Percentiles rank a stretch among this genome's conserved stretches.
Evolutionary conservation across 2,888 invertebrate genomes (phyloP).

Genomic region (Euphydryas editha): DNA sequence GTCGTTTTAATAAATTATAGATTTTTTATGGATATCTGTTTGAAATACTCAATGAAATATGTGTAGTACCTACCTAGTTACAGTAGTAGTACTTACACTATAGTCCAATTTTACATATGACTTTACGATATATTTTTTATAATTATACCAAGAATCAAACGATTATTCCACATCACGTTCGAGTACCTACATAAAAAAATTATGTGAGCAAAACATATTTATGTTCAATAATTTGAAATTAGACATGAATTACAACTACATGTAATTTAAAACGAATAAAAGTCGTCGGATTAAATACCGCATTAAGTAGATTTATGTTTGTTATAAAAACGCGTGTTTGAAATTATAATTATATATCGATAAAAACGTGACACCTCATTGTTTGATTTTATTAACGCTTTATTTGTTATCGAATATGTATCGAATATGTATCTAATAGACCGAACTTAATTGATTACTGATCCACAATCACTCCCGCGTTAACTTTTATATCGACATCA

Average conservation of each 20-base stretch:
- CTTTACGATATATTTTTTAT: too few relatives aligned
- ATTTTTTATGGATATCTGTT: not conserved
- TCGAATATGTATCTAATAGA: constrained; percentile 11
- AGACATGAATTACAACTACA: constrained; percentile 3
- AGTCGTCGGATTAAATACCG: not conserved
- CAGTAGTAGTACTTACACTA: too few relatives aligned
- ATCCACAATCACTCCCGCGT: constrained; percentile 17
- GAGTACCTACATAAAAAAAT: not conserved
- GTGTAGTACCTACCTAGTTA: not conserved
- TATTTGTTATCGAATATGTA: constrained; percentile 26
- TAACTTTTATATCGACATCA: constrained; percentile 8
- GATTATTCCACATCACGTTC: too few relatives aligned
- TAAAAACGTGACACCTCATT: constrained; percentile 24
- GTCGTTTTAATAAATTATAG: constrained; percentile 8
- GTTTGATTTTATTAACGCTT: constrained; percentile 29
- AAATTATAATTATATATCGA: constrained; percentile 21
- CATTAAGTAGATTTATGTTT: constrained; percentile 14
- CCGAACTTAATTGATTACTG: constrained; percentile 28
- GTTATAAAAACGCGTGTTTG: constrained; percentile 20
- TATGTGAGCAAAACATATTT: not conserved
- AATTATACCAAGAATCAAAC: too few relatives aligned
- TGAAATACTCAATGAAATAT: not conserved
- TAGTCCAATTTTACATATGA: too few relatives aligned
- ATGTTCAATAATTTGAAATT: constrained; percentile 2
- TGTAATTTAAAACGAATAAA: constrained; percentile 10